Conservation (phyloP, 2,113 vertebrate genomes). For the Forbesichthys agassizii region DNA sequence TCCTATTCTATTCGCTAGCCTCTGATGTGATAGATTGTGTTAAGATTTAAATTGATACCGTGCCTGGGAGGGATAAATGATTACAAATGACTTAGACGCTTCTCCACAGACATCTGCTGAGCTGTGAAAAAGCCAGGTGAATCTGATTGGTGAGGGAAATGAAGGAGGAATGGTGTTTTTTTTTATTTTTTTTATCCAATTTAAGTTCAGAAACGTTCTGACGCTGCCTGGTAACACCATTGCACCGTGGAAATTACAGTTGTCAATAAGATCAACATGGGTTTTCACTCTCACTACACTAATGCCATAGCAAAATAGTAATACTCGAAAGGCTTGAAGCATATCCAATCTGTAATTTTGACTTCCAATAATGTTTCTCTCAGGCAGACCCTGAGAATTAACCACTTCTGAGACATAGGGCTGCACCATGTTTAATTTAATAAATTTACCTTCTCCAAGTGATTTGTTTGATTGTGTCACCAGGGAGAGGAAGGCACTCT, state of each 20-base stretch:
- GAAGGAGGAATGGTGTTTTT: too few species aligned
- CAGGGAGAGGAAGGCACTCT: background rate
- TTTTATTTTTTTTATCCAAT: too few species aligned
- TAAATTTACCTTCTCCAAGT: background rate
- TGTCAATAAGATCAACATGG: constrained; percentile 3
- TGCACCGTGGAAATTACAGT: background rate
- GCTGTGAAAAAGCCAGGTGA: constrained; percentile 19
- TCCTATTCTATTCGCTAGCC: constrained; percentile 11
- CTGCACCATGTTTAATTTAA: constrained; percentile 1
- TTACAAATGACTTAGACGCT: constrained; percentile 21
- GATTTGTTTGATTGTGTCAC: constrained; percentile 6
- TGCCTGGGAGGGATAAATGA: constrained; percentile 33
- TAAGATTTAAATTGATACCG: constrained; percentile 53
- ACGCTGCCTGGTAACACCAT: background rate
- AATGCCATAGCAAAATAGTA: constrained; percentile 8
- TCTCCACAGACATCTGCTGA: constrained; percentile 21
- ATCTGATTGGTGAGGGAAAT: background rate
- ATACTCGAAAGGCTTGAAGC: constrained; percentile 1
- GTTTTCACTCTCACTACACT: constrained; percentile 18
- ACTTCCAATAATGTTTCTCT: background rate
- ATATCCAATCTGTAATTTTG: constrained; percentile 17
- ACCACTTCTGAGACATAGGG: constrained; percentile 4
- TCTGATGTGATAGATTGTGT: constrained; percentile 38
- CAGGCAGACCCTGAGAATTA: constrained; percentile 10
- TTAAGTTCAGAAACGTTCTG: background rate